These are phyloP conservation scores for Dendrolimus punctatus DNA, from an alignment of 1,140 invertebrate species.

Conservation along the genomic window DNA sequence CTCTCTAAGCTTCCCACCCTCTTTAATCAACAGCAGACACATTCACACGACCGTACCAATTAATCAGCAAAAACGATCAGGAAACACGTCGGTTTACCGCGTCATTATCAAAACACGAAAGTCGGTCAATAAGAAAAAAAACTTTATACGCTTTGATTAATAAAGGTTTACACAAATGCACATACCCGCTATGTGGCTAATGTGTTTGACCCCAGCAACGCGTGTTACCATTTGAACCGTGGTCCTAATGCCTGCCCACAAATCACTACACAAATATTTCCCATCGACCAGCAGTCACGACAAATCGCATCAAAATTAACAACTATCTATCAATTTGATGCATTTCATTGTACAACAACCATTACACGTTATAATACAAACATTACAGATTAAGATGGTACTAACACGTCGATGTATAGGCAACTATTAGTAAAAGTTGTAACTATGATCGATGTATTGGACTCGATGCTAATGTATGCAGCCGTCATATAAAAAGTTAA, in stretches of 20 bases:
- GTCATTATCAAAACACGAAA: too few relatives aligned
- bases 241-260: slow-evolving; percentile 52
- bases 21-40: too few relatives aligned
- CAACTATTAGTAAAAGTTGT: slow-evolving; percentile 17
- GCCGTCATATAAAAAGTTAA: slow-evolving; percentile 36
- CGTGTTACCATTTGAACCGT: slow-evolving; percentile 56
- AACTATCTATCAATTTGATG: slow-evolving; percentile 41
- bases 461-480: slow-evolving; percentile 46
- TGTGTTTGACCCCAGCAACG: slow-evolving; percentile 55
- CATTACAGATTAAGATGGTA: too few relatives aligned
- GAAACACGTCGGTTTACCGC: too few relatives aligned
- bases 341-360: slow-evolving; percentile 23
- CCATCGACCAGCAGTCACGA: slow-evolving; percentile 60
- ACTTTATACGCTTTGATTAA: slow-evolving; percentile 36
- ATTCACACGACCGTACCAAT: too few relatives aligned
- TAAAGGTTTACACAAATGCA: slow-evolving; percentile 35
- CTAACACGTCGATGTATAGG: too few relatives aligned
- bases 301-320: slow-evolving; percentile 58
- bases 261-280: slow-evolving; percentile 53
- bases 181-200: slow-evolving; percentile 61
- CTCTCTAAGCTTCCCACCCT: too few relatives aligned
- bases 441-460: slow-evolving; percentile 23
- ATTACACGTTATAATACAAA: slow-evolving; percentile 23
- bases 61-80: too few relatives aligned
- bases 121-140: too few relatives aligned